phyloP scores from a whole-genome alignment of 64 coral and sea anemone species.

The Stichodactyla helianthus region DNA sequence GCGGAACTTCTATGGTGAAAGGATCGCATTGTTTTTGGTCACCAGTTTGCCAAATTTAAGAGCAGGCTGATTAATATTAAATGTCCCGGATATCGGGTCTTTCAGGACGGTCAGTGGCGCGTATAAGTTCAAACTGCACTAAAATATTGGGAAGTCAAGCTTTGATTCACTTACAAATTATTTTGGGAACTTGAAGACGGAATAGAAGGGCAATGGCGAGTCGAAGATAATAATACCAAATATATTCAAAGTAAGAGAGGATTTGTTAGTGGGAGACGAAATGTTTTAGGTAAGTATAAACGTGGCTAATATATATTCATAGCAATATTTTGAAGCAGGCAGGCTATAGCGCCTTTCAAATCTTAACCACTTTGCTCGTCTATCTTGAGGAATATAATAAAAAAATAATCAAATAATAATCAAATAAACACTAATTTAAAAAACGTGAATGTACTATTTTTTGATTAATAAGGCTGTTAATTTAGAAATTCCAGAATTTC shows the following conservation, averaged over 20 bases:
- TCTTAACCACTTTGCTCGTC: neutral
- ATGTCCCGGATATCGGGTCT: constrained; percentile 49
- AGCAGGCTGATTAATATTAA: constrained; percentile 52
- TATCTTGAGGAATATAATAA: neutral
- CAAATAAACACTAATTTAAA: too few species aligned
- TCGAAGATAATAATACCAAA: neutral
- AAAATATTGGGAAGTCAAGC: constrained; percentile 20
- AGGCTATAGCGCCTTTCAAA: neutral
- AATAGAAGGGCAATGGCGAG: neutral
- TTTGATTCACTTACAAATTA: neutral
- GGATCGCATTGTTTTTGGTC: constrained; percentile 48
- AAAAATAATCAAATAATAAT: too few species aligned
- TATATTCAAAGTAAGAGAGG: neutral
- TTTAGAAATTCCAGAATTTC: neutral
- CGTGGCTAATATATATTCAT: neutral
- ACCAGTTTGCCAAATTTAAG: constrained; percentile 59
- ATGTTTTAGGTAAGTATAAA: neutral
- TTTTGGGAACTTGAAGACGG: neutral
- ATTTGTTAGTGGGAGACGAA: neutral
- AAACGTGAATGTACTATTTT: too few species aligned
- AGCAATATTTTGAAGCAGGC: neutral
- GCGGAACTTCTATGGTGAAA: constrained; percentile 23
- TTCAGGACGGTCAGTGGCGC: constrained; percentile 46
- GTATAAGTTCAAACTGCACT: constrained; percentile 20
- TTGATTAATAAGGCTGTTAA: neutral